Base-by-base conservation (phyloP, 1,140 invertebrate genomes). In the Cheumatopsyche charites region DNA sequence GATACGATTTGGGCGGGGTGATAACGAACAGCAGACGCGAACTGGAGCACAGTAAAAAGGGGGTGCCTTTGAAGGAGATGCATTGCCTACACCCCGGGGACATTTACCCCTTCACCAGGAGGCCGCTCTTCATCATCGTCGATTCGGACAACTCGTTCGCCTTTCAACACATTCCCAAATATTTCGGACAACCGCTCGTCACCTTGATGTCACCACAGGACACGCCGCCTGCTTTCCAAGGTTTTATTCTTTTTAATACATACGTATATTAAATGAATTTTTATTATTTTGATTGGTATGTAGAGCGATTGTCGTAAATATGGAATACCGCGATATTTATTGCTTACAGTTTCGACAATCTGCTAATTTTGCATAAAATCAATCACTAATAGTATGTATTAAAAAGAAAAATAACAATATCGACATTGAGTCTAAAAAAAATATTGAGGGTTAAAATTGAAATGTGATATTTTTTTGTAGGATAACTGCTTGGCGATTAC, bases 61-160 rank as follows among this genome's bases (percentile, higher is more conserved):
- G 85, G 69, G 83, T 86, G 29, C 87, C 89, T 76, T 80, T 88
- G 58, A 94, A 93, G 82, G 81, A 83, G 26, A 73, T 76, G 7
- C 92, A 96, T 82, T 92, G 91, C 82, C 86, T 98, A 68, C 95
- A 97, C 82, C 96, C 96, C 42, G 95, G 95, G 55, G 96, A 98
- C 81, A 83, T 98, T 23, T 93, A 94, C 81, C 93, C 94, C 0
- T 97, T 94, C 82, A 95, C 93, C 4, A 88, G 96, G 73, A 91
- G 95, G 79, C 96, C 96, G 17, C 86, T 98, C 43, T 97, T 98
- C 83, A 87, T 98, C 52, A 93, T 98, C 73, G 90, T 98, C 71
- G 96, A 98, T 82, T 97, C 94, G 77, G 93, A 98, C 83, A 98
- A 97, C 84, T 96, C 94, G 79, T 94, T 92, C 82, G 92, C 94